These are phyloP conservation scores for Florisuga fusca DNA, from an alignment of 2,797 vertebrate genomes.

Conservation along the genomic window DNA sequence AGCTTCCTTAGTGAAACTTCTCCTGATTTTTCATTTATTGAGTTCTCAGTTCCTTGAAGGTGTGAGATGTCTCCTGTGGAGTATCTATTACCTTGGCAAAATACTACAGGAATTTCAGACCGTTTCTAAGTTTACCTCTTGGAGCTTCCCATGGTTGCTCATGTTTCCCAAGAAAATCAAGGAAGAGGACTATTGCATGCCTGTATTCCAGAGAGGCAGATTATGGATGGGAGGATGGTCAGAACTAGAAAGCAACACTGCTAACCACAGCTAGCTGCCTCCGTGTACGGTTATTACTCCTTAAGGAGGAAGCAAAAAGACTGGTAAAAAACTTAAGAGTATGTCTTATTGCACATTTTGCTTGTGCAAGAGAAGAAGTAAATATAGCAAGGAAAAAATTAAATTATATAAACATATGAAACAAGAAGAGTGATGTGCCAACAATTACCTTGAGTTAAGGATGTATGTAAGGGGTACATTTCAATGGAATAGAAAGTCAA, in stretches of 20 bases:
- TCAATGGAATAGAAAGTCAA: neutral
- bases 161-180: constrained; percentile 2
- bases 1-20: neutral
- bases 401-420: neutral
- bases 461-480: neutral
- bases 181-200: neutral
- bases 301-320: neutral
- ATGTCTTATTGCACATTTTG: neutral
- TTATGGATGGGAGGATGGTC: neutral
- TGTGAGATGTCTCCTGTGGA: neutral
- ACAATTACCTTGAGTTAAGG: neutral
- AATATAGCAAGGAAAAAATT: neutral
- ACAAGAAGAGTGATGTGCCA: neutral
- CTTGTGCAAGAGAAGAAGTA: neutral
- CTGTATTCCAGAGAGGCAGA: neutral
- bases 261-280: neutral
- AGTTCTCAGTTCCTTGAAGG: constrained; percentile 12
- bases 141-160: constrained; percentile 27
- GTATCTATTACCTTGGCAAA: constrained; percentile 21
- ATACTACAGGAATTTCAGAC: neutral
- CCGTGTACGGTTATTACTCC: neutral
- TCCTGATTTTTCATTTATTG: constrained; percentile 8
- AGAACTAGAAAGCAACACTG: neutral
- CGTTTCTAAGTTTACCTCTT: constrained; percentile 37
- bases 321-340: neutral